phyloP scores from a whole-genome alignment of 2,888 invertebrate genomes.

The Drosophila lacicola region DNA sequence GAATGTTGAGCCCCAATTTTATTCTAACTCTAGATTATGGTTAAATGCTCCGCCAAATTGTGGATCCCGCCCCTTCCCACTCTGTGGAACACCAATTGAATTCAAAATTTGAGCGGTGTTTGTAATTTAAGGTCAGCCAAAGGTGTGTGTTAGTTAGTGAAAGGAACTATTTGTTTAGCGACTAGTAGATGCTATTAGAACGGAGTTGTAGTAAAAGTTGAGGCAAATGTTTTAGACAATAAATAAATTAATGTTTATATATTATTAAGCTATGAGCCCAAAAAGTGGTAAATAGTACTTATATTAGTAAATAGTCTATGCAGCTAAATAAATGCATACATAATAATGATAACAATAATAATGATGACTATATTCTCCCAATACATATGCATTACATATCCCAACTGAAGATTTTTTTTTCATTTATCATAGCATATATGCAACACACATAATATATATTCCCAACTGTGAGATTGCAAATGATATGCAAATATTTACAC shows the following conservation, averaged over 20 bases:
- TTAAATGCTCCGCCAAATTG: slow-evolving; percentile 68
- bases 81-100: slow-evolving; percentile 50
- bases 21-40: slow-evolving; percentile 3
- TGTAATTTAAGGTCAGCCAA: slow-evolving; percentile 70
- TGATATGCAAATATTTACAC: slow-evolving; percentile 12
- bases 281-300: slow-evolving; percentile 4
- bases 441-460: slow-evolving; percentile 1
- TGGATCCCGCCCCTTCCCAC: slow-evolving; percentile 2
- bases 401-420: slow-evolving; percentile 9
- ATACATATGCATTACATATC: slow-evolving; percentile 43
- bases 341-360: not conserved
- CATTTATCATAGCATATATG: slow-evolving; percentile 11
- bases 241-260: slow-evolving; percentile 71
- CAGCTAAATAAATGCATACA: slow-evolving; percentile 17
- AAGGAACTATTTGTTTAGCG: slow-evolving; percentile 44
- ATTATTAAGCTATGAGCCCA: slow-evolving; percentile 19
- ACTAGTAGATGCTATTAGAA: slow-evolving; percentile 27
- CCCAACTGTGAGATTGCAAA: slow-evolving; percentile 18
- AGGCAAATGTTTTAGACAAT: slow-evolving; percentile 79
- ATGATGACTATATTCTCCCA: not conserved
- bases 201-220: slow-evolving; percentile 30
- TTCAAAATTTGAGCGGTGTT: slow-evolving; percentile 64
- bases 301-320: slow-evolving; percentile 11
- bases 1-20: slow-evolving; percentile 43
- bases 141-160: slow-evolving; percentile 76